Percentiles rank a stretch among this genome's conserved stretches.
phyloP scores from a whole-genome alignment of 92 coral and sea anemone species.

The Porites rus region DNA sequence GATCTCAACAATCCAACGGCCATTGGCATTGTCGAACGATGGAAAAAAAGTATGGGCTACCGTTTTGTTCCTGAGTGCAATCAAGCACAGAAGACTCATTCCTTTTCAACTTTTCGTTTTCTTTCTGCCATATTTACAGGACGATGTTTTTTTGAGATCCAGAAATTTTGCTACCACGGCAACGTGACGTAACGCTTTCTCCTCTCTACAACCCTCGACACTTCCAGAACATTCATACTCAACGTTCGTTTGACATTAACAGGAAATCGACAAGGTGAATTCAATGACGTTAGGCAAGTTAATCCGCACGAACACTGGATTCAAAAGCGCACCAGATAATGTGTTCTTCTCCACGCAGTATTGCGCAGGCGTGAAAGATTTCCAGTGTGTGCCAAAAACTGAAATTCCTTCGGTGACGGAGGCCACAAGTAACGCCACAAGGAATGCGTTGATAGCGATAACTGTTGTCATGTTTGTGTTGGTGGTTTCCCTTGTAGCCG shows the following conservation, averaged over 20 bases:
- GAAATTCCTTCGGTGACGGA: not conserved
- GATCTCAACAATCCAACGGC: too few relatives aligned
- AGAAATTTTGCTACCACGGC: too few relatives aligned
- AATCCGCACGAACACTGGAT: constrained; percentile 71
- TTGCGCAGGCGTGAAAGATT: constrained; percentile 62
- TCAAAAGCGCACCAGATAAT: constrained; percentile 64
- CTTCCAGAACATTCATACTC: not conserved
- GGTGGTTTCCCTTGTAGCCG: not conserved
- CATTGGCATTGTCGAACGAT: too few relatives aligned
- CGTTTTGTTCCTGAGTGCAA: too few relatives aligned
- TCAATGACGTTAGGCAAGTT: constrained; percentile 57
- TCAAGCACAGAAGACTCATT: too few relatives aligned
- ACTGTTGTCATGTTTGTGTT: constrained; percentile 4
- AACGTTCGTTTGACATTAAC: constrained; percentile 4
- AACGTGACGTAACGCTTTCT: too few relatives aligned
- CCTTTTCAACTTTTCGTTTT: too few relatives aligned
- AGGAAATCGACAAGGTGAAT: constrained; percentile 71
- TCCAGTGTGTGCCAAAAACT: constrained; percentile 50
- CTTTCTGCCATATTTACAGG: too few relatives aligned
- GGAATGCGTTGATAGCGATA: constrained; percentile 10
- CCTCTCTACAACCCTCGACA: too few relatives aligned
- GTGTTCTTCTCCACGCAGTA: constrained; percentile 71
- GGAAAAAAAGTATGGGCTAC: too few relatives aligned
- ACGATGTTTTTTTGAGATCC: too few relatives aligned
- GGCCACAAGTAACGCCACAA: not conserved